Evolutionary conservation across 2,888 invertebrate species (phyloP).

Genomic region (Biston stratarius): DNA sequence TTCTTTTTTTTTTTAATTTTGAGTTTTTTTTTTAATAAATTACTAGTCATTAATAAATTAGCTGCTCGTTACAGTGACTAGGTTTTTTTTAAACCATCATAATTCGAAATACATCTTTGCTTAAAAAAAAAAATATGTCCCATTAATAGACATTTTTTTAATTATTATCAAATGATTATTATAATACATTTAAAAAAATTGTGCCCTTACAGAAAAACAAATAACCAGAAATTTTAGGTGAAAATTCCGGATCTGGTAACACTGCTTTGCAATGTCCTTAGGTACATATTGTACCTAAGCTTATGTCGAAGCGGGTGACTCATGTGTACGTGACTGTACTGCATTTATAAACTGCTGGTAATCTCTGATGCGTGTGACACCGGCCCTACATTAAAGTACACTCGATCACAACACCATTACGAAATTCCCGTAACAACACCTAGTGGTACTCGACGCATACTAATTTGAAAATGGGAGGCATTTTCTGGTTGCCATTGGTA

Average conservation of each 20-base stretch:
- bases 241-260: conserved; percentile 9
- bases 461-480: conserved; percentile 48
- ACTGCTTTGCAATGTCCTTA: conserved; percentile 7
- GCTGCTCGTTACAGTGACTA: too few species aligned
- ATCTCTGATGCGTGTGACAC: conserved; percentile 65
- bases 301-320: conserved; percentile 53
- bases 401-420: conserved; percentile 66
- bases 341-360: conserved; percentile 56
- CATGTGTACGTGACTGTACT: conserved; percentile 75
- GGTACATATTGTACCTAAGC: conserved; percentile 17
- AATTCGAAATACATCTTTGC: too few species aligned
- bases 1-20: too few species aligned
- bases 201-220: too few species aligned
- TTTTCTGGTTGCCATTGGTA: conserved; percentile 23
- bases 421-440: conserved; percentile 64
- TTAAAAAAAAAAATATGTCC: too few species aligned
- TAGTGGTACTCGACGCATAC: conserved; percentile 58
- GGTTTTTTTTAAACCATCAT: too few species aligned
- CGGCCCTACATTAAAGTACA: conserved; percentile 62
- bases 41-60: too few species aligned
- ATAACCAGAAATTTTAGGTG: too few species aligned
- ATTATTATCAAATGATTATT: too few species aligned
- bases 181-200: too few species aligned
- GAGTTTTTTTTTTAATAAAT: too few species aligned
- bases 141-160: too few species aligned